Conservation (phyloP, 1,140 invertebrate species). For the Ptiloglossa arizonensis region DNA sequence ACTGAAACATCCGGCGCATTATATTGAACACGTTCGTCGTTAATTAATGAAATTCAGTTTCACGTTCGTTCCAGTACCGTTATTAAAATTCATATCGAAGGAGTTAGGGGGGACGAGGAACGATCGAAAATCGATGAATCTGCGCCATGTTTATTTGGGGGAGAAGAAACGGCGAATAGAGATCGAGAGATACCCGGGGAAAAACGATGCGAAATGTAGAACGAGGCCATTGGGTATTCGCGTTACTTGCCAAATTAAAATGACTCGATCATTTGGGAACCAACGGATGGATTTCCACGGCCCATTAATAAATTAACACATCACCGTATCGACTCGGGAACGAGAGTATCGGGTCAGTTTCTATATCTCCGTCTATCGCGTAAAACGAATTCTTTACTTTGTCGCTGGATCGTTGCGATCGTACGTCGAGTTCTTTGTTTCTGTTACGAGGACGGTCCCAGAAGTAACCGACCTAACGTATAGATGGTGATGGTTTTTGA, state of each 20-base stretch:
- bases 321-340: constrained; percentile 8
- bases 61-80: neutral
- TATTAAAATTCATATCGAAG: constrained; percentile 15
- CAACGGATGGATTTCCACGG: neutral
- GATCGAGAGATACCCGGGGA: neutral
- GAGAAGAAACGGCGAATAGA: neutral
- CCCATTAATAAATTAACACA: constrained; percentile 35
- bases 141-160: neutral
- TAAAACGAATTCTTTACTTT: neutral
- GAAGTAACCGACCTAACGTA: too few species aligned
- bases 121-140: constrained; percentile 1
- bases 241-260: constrained; percentile 32
- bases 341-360: constrained; percentile 19
- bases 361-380: neutral
- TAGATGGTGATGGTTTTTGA: too few species aligned
- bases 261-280: constrained; percentile 32
- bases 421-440: too few species aligned
- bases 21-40: too few species aligned
- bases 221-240: neutral
- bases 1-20: too few species aligned
- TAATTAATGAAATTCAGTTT: constrained; percentile 32
- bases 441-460: too few species aligned
- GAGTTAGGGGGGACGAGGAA: neutral
- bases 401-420: too few species aligned
- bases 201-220: constrained; percentile 5